Conservation (phyloP, 2,888 invertebrate species). For the Drosophila multiciliata region DNA sequence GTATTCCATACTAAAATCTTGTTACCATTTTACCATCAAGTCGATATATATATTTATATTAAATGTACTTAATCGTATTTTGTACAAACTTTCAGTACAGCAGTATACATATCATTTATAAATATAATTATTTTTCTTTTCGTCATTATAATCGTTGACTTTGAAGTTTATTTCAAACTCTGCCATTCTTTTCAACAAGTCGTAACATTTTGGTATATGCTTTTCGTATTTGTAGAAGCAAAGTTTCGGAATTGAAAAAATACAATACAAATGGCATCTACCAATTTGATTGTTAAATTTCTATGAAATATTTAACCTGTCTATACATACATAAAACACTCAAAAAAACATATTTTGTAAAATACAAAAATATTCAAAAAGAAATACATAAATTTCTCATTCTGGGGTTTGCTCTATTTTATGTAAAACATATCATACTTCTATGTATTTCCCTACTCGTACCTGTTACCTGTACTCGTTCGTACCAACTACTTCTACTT, state of each 20-base stretch:
- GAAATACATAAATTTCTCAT: constrained; percentile 37
- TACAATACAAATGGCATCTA: constrained; percentile 3
- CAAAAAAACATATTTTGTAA: constrained; percentile 10
- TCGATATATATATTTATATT: constrained; percentile 37
- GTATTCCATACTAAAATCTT: constrained; percentile 49
- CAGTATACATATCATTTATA: constrained; percentile 15
- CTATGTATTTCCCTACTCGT: constrained; percentile 55
- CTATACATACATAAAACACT: constrained; percentile 15
- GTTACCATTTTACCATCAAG: constrained; percentile 32
- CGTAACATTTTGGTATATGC: constrained; percentile 8
- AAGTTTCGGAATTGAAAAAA: neutral
- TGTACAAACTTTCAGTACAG: constrained; percentile 46
- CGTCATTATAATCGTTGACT: neutral
- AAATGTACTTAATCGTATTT: constrained; percentile 42
- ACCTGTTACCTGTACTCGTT: constrained; percentile 48
- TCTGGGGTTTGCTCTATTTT: constrained; percentile 50
- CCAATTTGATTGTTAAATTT: neutral
- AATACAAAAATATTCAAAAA: constrained; percentile 15
- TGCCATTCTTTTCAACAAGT: neutral
- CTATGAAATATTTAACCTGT: neutral
- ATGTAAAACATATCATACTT: constrained; percentile 59
- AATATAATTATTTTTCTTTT: constrained; percentile 1
- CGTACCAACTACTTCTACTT: constrained; percentile 48
- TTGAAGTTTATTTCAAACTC: neutral
- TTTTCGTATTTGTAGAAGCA: constrained; percentile 3